These are phyloP conservation scores for Nephrocerus scutellatus DNA, from an alignment of 2,888 invertebrate species.

Conservation along the genomic window DNA sequence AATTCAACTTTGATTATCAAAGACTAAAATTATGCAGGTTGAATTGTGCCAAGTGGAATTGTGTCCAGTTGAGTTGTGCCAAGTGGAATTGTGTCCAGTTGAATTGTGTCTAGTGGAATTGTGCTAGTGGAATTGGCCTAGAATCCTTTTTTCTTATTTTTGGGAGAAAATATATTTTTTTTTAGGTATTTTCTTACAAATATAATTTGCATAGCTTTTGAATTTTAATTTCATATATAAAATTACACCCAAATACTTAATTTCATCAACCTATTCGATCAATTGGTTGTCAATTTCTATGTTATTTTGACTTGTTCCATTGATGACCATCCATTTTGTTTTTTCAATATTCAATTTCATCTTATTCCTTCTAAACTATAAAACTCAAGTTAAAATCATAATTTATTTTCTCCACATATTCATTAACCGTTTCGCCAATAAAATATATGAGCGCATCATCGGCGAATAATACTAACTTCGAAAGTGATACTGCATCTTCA, in stretches of 20 bases:
- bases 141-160: slow-evolving; percentile 1
- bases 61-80: too few relatives aligned
- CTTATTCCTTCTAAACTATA: not conserved
- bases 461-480: too few relatives aligned
- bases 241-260: slow-evolving; percentile 1
- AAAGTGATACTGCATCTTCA: too few relatives aligned
- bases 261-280: not conserved
- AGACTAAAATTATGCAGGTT: too few relatives aligned
- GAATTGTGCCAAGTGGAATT: too few relatives aligned
- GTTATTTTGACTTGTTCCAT: not conserved
- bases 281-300: not conserved
- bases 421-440: not conserved
- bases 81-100: too few relatives aligned
- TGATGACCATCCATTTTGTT: not conserved
- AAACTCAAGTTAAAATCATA: not conserved
- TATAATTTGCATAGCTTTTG: slow-evolving; percentile 1
- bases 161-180: slow-evolving; percentile 1
- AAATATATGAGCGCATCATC: not conserved
- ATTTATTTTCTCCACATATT: not conserved
- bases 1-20: too few relatives aligned
- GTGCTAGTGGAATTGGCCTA: too few relatives aligned
- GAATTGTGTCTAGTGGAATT: too few relatives aligned
- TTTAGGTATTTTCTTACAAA: slow-evolving; percentile 4
- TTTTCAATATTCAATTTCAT: not conserved
- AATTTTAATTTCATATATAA: slow-evolving; percentile 1